Conservation (phyloP, 2,888 invertebrate genomes). For the Hemicrepidius hirtus region DNA sequence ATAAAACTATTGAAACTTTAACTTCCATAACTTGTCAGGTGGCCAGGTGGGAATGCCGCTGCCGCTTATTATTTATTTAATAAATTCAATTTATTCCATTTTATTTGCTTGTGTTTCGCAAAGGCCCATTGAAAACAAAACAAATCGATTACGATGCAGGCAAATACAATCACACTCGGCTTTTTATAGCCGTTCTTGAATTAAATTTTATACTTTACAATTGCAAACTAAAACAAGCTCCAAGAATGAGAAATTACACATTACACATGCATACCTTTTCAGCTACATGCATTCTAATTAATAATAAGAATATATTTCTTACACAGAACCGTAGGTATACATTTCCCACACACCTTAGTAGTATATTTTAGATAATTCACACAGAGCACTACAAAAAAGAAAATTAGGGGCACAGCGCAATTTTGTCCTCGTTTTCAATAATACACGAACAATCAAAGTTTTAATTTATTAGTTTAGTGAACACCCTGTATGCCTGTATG, state of each 20-base stretch:
- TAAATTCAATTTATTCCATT: constrained; percentile 62
- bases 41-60: constrained; percentile 59
- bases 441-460: too few relatives aligned
- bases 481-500: too few relatives aligned
- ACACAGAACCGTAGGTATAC: too few relatives aligned
- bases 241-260: constrained; percentile 47
- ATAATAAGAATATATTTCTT: constrained; percentile 34
- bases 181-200: constrained; percentile 49
- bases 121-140: constrained; percentile 60
- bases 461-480: too few relatives aligned
- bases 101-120: constrained; percentile 58
- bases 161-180: constrained; percentile 46
- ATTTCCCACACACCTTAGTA: too few relatives aligned
- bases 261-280: constrained; percentile 43
- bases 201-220: constrained; percentile 51
- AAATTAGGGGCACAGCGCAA: too few relatives aligned
- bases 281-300: constrained; percentile 37
- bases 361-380: too few relatives aligned
- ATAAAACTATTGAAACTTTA: constrained; percentile 60
- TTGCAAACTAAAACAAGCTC: constrained; percentile 43
- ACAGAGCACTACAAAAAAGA: too few relatives aligned
- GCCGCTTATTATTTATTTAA: constrained; percentile 58
- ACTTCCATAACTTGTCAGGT: constrained; percentile 59
- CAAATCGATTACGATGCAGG: constrained; percentile 57
- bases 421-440: too few relatives aligned